Percentiles rank a stretch among this genome's conserved stretches.
These are phyloP conservation scores for Austrofundulus limnaeus DNA, from an alignment of 2,113 vertebrate genomes.

Conservation along the genomic window DNA sequence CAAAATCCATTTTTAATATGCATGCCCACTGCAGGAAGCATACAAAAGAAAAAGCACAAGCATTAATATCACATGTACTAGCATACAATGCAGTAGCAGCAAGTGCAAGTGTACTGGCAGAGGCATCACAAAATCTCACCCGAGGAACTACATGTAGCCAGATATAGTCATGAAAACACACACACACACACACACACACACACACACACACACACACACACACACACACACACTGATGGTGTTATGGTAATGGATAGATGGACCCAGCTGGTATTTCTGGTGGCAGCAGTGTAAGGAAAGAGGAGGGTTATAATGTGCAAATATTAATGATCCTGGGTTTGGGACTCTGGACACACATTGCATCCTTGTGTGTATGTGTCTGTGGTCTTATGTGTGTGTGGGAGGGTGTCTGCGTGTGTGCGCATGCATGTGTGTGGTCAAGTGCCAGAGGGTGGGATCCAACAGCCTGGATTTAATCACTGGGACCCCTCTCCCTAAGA, in stretches of 20 bases:
- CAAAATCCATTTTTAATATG: conserved; percentile 80
- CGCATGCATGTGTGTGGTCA: conserved; percentile 62
- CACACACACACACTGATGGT: conserved; percentile 51
- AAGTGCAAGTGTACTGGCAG: conserved; percentile 33
- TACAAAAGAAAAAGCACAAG: conserved; percentile 24
- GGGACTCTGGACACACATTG: conserved; percentile 68
- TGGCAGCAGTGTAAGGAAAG: conserved; percentile 75
- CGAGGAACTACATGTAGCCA: conserved; percentile 29
- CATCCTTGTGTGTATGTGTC: conserved; percentile 42
- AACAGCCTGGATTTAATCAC: conserved; percentile 76
- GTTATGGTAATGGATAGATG: conserved; percentile 74
- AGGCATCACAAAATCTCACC: conserved; percentile 19
- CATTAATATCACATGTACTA: conserved; percentile 48
- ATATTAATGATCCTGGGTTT: conserved; percentile 79
- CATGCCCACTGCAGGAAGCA: conserved; percentile 52
- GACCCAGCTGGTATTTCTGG: conserved; percentile 80
- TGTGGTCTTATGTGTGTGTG: conserved; percentile 13
- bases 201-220: conserved; percentile 1
- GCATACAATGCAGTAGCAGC: conserved; percentile 15
- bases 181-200: conserved; percentile 3
- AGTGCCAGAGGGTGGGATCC: conserved; percentile 73
- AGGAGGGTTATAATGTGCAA: conserved; percentile 81
- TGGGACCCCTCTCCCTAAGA: conserved; percentile 74
- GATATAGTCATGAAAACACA: conserved; percentile 32
- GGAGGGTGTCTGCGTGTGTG: neutral